Percentiles rank a stretch among this genome's conserved stretches.
Evolutionary conservation across 1,140 invertebrate species (phyloP).

Genomic region (Drosophila lacertosa): DNA sequence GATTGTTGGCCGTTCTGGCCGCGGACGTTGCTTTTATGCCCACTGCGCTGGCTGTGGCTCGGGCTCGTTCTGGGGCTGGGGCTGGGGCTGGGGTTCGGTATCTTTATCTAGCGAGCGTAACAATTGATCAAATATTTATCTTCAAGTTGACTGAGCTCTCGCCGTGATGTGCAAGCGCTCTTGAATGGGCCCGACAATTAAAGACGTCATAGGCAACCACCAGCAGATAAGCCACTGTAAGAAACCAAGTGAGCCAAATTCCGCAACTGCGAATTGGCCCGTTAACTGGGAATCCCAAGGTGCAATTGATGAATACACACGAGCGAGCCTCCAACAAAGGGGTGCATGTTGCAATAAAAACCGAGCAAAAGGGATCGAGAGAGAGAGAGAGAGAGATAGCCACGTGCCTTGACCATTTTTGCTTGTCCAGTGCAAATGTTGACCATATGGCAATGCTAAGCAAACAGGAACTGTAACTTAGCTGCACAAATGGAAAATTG

Average conservation of each 20-base stretch:
- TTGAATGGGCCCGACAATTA: neutral
- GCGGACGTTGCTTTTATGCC: slow-evolving; percentile 48
- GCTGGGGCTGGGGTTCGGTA: too few relatives aligned
- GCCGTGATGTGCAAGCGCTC: neutral
- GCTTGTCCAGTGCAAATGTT: slow-evolving; percentile 30
- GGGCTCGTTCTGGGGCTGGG: too few relatives aligned
- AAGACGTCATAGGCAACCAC: slow-evolving; percentile 8
- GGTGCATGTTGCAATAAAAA: too few relatives aligned
- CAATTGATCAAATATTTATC: slow-evolving; percentile 75
- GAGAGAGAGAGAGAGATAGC: neutral
- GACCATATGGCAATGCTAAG: slow-evolving; percentile 17
- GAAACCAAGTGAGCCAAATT: slow-evolving; percentile 1
- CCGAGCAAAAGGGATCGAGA: neutral
- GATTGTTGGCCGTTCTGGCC: slow-evolving; percentile 30
- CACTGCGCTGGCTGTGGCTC: neutral
- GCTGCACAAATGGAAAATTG: neutral
- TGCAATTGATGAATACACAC: neutral
- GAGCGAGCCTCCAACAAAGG: too few relatives aligned
- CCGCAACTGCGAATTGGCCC: neutral
- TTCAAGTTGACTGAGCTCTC: slow-evolving; percentile 11
- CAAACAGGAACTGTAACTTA: slow-evolving; percentile 9
- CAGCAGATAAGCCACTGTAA: neutral
- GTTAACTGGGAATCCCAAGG: neutral
- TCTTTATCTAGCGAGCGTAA: slow-evolving; percentile 39
- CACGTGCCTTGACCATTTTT: slow-evolving; percentile 17